phyloP scores from a whole-genome alignment of 2,888 invertebrate genomes.

The Drosophila niveifrons region DNA sequence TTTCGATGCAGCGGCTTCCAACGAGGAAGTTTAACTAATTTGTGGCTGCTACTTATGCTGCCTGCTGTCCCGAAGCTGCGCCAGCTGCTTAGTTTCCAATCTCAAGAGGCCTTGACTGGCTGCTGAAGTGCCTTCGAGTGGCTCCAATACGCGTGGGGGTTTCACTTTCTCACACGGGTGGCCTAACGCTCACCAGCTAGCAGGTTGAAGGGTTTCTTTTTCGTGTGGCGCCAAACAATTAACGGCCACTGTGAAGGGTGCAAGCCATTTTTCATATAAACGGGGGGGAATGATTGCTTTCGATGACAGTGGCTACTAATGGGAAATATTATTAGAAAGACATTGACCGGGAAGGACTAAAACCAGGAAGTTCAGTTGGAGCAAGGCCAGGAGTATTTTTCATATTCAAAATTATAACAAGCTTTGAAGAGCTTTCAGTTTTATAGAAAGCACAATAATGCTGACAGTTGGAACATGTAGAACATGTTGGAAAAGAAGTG shows the following conservation, averaged over 20 bases:
- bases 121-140: slow-evolving; percentile 56
- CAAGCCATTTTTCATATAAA: slow-evolving; percentile 15
- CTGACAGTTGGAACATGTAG: too few species aligned
- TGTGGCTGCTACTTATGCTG: slow-evolving; percentile 49
- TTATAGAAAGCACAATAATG: too few species aligned
- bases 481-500: too few species aligned
- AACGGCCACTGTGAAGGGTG: slow-evolving; percentile 12
- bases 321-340: neutral
- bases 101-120: slow-evolving; percentile 61
- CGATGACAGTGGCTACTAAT: slow-evolving; percentile 16
- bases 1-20: neutral
- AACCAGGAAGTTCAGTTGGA: neutral
- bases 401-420: too few species aligned
- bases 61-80: slow-evolving; percentile 48
- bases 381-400: too few species aligned
- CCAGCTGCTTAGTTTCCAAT: slow-evolving; percentile 34
- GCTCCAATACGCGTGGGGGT: neutral
- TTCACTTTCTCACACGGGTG: slow-evolving; percentile 38
- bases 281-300: neutral
- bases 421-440: too few species aligned
- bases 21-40: slow-evolving; percentile 56
- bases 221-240: slow-evolving; percentile 43
- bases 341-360: neutral
- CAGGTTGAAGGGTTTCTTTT: slow-evolving; percentile 33
- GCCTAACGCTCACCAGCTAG: slow-evolving; percentile 14